Percentiles rank a stretch among this genome's conserved stretches.
Conservation (phyloP, 2,113 vertebrate species). For the Gymnorhina tibicen region DNA sequence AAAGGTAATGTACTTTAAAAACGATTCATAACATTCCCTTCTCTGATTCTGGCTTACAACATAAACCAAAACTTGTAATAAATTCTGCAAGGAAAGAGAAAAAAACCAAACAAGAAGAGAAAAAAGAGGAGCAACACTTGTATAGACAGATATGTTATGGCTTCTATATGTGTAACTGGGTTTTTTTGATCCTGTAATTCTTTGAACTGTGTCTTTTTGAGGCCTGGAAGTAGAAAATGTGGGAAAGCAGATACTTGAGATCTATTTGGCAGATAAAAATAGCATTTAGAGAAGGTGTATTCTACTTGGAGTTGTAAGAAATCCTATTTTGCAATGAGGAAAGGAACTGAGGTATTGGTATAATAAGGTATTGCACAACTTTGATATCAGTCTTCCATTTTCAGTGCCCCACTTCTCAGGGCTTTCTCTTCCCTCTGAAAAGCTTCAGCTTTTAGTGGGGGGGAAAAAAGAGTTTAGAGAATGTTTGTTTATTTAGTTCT, state of each 20-base stretch:
- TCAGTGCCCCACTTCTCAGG: background rate
- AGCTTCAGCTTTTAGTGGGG: background rate
- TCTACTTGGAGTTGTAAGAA: background rate
- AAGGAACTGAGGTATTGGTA: too few relatives aligned
- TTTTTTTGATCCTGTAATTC: background rate
- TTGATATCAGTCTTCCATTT: background rate
- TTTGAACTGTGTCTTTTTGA: background rate
- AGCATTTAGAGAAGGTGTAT: background rate
- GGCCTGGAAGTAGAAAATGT: background rate
- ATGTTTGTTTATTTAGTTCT: background rate
- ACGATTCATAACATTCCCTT: rapidly evolving
- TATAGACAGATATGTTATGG: background rate
- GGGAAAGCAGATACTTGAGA: background rate
- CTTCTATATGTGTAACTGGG: background rate
- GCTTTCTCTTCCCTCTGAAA: background rate
- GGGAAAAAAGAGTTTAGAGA: background rate
- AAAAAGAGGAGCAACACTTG: background rate
- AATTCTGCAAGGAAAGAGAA: background rate
- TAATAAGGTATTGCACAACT: background rate
- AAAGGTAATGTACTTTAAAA: background rate
- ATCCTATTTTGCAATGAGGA: background rate
- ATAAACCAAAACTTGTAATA: background rate
- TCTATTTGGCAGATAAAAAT: constrained; percentile 14
- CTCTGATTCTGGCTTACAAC: background rate
- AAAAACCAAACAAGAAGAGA: background rate